A percentile compares a stretch with the other conserved stretches of the same genome.
Conservation (phyloP, 2,797 vertebrate species). For the Halcyon chelicuti region DNA sequence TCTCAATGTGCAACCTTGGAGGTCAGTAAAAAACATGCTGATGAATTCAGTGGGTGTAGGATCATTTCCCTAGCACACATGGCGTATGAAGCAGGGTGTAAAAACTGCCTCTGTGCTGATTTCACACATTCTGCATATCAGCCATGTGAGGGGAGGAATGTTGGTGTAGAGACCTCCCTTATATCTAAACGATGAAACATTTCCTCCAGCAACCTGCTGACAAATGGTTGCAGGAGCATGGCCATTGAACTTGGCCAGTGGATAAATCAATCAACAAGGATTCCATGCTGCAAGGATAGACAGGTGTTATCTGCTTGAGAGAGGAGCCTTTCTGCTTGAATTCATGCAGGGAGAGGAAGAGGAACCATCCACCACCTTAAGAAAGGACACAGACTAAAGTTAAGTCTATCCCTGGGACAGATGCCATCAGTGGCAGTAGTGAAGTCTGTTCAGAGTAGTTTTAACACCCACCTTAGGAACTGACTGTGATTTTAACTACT, state of each 20-base stretch:
- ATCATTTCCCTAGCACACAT: not conserved
- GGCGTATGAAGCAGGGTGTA: not conserved
- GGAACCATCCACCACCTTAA: not conserved
- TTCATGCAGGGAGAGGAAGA: not conserved
- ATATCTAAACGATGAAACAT: not conserved
- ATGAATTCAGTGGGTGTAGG: not conserved
- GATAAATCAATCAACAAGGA: not conserved
- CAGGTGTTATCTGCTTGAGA: fast-evolving
- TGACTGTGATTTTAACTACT: not conserved
- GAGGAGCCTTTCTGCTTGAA: not conserved
- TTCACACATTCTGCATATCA: not conserved
- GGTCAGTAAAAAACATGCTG: not conserved
- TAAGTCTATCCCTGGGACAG: not conserved
- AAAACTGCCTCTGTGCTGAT: not conserved
- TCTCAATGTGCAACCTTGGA: not conserved
- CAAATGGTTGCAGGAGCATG: not conserved
- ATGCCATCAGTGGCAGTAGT: not conserved
- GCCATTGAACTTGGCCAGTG: not conserved
- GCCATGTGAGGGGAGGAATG: not conserved
- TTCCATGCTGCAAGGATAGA: not conserved
- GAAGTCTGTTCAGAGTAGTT: not conserved
- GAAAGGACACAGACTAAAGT: not conserved
- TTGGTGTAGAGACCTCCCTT: not conserved
- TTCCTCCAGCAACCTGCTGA: not conserved
- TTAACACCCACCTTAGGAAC: not conserved